Evolutionary conservation across 2,888 invertebrate genomes (phyloP).

Genomic region (Eilema sororculum): DNA sequence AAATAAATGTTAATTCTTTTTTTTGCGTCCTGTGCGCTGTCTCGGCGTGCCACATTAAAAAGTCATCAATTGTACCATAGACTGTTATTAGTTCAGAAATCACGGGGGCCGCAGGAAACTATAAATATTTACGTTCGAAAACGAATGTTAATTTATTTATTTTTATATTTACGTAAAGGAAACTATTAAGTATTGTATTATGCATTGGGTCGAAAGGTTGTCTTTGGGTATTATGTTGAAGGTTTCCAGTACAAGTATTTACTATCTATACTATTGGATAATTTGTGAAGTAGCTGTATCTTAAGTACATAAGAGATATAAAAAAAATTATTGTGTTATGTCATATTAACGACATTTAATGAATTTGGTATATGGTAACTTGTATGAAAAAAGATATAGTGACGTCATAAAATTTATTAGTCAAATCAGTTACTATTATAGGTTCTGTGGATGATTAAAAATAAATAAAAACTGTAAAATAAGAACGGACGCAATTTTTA

Average conservation of each 20-base stretch:
- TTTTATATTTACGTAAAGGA: conserved; percentile 24
- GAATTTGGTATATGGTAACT: too few relatives aligned
- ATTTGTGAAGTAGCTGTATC: too few relatives aligned
- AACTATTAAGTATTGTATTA: conserved; percentile 22
- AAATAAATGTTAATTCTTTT: not conserved
- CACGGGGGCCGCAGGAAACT: conserved; percentile 46
- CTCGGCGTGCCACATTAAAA: conserved; percentile 7
- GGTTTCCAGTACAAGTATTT: not conserved
- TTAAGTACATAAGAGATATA: too few relatives aligned
- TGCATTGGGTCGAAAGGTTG: conserved; percentile 30
- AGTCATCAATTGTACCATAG: conserved; percentile 22
- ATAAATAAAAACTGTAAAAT: too few relatives aligned
- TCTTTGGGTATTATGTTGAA: not conserved
- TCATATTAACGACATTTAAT: too few relatives aligned
- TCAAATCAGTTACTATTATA: too few relatives aligned
- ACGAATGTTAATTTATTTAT: conserved; percentile 40
- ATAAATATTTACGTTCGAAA: conserved; percentile 53
- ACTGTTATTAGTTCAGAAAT: conserved; percentile 33
- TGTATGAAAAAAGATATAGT: too few relatives aligned
- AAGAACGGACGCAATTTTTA: too few relatives aligned
- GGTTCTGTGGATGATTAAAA: too few relatives aligned
- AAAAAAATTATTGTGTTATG: too few relatives aligned
- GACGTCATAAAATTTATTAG: too few relatives aligned
- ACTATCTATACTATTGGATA: too few relatives aligned
- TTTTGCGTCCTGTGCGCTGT: conserved; percentile 1